Evolutionary conservation across 2,888 invertebrate genomes (phyloP).

Genomic region (Mantis religiosa): DNA sequence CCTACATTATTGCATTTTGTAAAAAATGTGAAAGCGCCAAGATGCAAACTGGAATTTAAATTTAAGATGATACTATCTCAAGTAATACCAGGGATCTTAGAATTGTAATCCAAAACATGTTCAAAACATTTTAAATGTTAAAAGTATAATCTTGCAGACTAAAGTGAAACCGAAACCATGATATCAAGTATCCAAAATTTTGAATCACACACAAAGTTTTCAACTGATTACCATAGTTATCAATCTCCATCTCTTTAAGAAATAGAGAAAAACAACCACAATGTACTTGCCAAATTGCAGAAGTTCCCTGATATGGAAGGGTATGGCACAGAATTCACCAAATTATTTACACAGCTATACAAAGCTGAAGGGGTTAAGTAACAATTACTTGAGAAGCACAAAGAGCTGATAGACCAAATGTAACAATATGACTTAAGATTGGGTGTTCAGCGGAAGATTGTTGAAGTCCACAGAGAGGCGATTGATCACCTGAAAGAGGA

Average conservation of each 20-base stretch:
- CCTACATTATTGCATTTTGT: neutral
- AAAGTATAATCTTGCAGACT: neutral
- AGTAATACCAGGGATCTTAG: neutral
- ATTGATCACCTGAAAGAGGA: too few species aligned
- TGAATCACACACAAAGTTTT: neutral
- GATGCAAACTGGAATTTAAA: neutral
- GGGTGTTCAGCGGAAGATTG: too few species aligned
- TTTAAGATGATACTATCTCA: neutral
- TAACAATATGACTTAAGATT: too few species aligned
- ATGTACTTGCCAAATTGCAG: too few species aligned
- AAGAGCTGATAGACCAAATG: too few species aligned
- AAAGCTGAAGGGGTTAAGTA: too few species aligned
- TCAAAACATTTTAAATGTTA: neutral
- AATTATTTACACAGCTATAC: too few species aligned
- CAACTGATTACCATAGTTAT: neutral
- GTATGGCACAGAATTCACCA: too few species aligned
- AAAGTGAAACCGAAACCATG: neutral
- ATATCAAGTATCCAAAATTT: neutral
- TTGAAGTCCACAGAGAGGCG: too few species aligned
- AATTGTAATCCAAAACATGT: neutral
- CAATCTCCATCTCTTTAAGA: neutral
- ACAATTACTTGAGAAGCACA: too few species aligned
- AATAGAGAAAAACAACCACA: neutral
- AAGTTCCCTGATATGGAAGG: too few species aligned
- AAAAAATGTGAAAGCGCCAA: neutral